Evolutionary conservation across 2,113 vertebrate genomes (phyloP).

Genomic region (Pleuronectes platessa): DNA sequence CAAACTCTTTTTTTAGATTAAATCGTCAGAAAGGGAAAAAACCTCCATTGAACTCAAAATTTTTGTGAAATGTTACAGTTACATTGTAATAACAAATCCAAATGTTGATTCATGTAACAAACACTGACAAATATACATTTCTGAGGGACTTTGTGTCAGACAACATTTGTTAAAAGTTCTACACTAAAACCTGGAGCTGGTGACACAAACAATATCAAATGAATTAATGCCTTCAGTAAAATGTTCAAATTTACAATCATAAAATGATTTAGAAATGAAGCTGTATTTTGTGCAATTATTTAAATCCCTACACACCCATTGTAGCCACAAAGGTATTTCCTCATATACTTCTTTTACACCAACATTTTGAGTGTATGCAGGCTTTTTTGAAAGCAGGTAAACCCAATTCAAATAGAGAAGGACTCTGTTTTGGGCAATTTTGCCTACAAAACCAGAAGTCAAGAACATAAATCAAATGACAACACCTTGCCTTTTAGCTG

Average conservation of each 20-base stretch:
- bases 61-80: too few species aligned
- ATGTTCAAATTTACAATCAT: neutral
- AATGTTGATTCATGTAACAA: neutral
- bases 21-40: neutral
- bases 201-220: neutral
- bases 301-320: neutral
- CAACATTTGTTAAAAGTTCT: too few species aligned
- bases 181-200: too few species aligned
- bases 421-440: too few species aligned
- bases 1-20: neutral
- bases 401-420: neutral
- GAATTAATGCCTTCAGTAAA: neutral
- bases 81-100: neutral
- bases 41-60: too few species aligned
- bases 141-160: too few species aligned
- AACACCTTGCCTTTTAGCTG: conserved; percentile 75
- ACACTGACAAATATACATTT: too few species aligned
- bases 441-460: neutral
- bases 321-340: neutral
- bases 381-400: neutral
- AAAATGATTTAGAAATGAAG: neutral
- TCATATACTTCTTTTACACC: too few species aligned
- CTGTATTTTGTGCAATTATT: neutral
- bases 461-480: neutral
- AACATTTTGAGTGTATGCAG: neutral